Percentiles rank a stretch among this genome's conserved stretches.
phyloP scores from a whole-genome alignment of 2,113 vertebrate species.

The Sander vitreus region DNA sequence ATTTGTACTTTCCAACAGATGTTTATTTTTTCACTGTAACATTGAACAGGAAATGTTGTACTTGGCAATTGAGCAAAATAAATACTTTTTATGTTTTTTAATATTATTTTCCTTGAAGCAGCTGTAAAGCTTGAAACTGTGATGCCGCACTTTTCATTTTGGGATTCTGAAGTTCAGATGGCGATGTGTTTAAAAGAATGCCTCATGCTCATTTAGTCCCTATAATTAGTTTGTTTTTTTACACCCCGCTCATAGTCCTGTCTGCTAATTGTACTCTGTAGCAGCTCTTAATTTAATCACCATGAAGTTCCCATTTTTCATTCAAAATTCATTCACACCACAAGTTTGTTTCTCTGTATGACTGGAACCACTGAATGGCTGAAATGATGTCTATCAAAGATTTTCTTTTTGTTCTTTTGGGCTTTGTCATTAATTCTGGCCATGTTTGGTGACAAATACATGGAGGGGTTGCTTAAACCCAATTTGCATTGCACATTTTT shows the following conservation, averaged over 20 bases:
- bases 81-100: conserved; percentile 39
- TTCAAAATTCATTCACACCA: conserved; percentile 18
- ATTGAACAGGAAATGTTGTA: conserved; percentile 65
- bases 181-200: conserved; percentile 18
- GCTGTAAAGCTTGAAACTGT: conserved; percentile 59
- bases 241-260: conserved; percentile 21
- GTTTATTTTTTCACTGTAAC: conserved; percentile 77
- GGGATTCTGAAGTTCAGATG: conserved; percentile 32
- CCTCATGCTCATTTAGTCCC: conserved; percentile 41
- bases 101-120: conserved; percentile 41
- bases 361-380: conserved; percentile 50
- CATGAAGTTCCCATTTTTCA: conserved; percentile 22
- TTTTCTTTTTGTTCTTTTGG: conserved; percentile 33
- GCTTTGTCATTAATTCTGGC: conserved; percentile 47
- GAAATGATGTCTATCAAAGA: conserved; percentile 49
- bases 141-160: conserved; percentile 33
- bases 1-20: conserved; percentile 72
- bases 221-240: conserved; percentile 2
- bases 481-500: conserved; percentile 64
- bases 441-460: conserved; percentile 50
- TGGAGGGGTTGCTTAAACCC: conserved; percentile 44
- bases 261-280: conserved; percentile 34
- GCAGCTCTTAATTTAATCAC: conserved; percentile 38
- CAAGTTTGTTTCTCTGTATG: conserved; percentile 44
- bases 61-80: conserved; percentile 66